Base-by-base conservation (phyloP, 2,888 invertebrate species). In the Drosophila neutralis region DNA sequence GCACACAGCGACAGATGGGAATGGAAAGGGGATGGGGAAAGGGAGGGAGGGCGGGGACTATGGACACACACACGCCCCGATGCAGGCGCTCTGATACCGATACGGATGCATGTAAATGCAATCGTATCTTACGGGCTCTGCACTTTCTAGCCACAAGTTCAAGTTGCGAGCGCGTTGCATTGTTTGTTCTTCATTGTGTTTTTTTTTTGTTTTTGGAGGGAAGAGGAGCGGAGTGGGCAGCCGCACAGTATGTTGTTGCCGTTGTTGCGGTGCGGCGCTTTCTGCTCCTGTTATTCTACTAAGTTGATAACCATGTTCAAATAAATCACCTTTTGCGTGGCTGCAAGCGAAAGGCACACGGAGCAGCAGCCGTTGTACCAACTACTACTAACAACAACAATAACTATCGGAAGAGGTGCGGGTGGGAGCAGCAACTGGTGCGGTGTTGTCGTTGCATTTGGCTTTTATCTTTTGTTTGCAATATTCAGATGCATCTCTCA, bases 251-350 rank as follows among this genome's bases (percentile, higher is more conserved):
- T 66, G 58, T 48, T 69, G 69, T 31, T 72, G 69, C 48, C 71
- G 74, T 24, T 76, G 75, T 65, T 68, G 75, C 78, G 57, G 88
- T 80, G 89, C 89, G 84, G 86, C 89, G 89, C 90, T 89, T 88
- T 87, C 90, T 90, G 90, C 91, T 89, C 90, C 91, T 89, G 91
- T 91, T 87, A 87, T 90, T 87, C 87, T 90, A 90, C 91, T 92
- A 91, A 91, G 92, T 92, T 92, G 92, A 91, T 92, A 91, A 91
- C 91, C 92, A 91, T 92, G 91, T 92, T 91, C 90, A 91, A 92
- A 91, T 92, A 91, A 91, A 91, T 91, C 92, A 92, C 92, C 91
- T 91, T 91, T 90, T 90, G 83, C 87, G 91, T 89, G 87, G 87
- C 90, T 84, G 82, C 89, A 86, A 83, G 80, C 89, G 85, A 91